These are phyloP conservation scores for Hippoglossus hippoglossus DNA, from an alignment of 2,797 vertebrate genomes.

Conservation along the genomic window DNA sequence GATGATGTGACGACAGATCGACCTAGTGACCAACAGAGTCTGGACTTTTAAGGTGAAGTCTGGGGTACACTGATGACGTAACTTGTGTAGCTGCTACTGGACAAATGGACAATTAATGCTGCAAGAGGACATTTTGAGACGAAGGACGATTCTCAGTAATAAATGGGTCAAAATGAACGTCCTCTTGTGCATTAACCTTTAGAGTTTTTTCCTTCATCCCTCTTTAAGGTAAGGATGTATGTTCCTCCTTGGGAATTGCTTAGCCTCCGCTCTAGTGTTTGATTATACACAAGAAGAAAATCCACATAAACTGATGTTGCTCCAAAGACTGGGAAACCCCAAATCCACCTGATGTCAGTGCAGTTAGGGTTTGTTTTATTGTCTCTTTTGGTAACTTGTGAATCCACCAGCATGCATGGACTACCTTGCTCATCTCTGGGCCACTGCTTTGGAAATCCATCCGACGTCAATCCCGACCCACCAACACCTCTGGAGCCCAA, in stretches of 20 bases:
- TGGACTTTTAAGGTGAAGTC: slow-evolving; percentile 11
- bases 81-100: slow-evolving; percentile 6
- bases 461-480: slow-evolving; percentile 78
- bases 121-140: slow-evolving; percentile 6
- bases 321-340: neutral
- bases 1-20: slow-evolving; percentile 15
- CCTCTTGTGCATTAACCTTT: neutral
- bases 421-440: slow-evolving; percentile 84
- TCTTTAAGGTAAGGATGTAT: neutral
- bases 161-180: slow-evolving; percentile 16
- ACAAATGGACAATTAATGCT: neutral
- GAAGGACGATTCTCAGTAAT: neutral
- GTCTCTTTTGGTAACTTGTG: slow-evolving; percentile 33
- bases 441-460: slow-evolving; percentile 81
- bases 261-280: neutral
- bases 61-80: slow-evolving; percentile 7
- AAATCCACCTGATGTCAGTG: slow-evolving; percentile 51
- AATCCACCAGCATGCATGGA: slow-evolving; percentile 77
- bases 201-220: neutral
- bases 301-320: neutral
- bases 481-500: slow-evolving; percentile 53
- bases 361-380: slow-evolving; percentile 21
- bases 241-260: neutral
- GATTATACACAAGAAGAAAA: neutral
- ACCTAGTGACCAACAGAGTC: slow-evolving; percentile 31